These are phyloP conservation scores for Eupithecia pulchellata DNA, from an alignment of 2,888 invertebrate genomes.

Conservation along the genomic window DNA sequence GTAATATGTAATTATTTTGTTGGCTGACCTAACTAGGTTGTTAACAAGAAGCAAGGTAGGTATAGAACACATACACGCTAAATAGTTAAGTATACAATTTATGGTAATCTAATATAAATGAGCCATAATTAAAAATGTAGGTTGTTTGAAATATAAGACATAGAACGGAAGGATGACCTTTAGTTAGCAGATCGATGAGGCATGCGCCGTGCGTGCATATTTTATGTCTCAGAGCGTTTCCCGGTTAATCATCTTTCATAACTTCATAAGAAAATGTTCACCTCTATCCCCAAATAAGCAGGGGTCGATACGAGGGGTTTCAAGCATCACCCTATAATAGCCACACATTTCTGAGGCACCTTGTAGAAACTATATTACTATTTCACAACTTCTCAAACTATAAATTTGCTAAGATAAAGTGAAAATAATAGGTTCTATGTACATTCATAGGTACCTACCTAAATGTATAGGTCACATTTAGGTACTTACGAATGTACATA, in stretches of 20 bases:
- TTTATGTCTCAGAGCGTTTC: conserved; percentile 14
- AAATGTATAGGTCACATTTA: not conserved
- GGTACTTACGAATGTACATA: too few relatives aligned
- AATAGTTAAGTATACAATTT: not conserved
- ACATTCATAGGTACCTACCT: too few relatives aligned
- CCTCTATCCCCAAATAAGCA: not conserved
- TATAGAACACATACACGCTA: not conserved
- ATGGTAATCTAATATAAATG: not conserved
- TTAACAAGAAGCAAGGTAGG: not conserved
- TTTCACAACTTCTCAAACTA: not conserved
- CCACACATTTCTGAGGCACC: not conserved
- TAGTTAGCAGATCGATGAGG: conserved; percentile 38
- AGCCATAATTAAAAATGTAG: not conserved
- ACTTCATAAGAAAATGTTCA: not conserved
- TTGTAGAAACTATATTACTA: not conserved
- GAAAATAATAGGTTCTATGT: not conserved
- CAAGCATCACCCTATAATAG: not conserved
- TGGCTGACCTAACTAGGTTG: not conserved
- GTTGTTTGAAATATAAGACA: not conserved
- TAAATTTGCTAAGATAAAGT: not conserved
- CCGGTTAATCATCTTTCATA: not conserved
- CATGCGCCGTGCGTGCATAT: conserved; percentile 39
- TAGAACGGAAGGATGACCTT: not conserved
- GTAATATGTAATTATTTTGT: not conserved
- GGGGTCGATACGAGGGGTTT: not conserved